Conservation (phyloP, 1,140 invertebrate species). For the Littorina saxatilis region DNA sequence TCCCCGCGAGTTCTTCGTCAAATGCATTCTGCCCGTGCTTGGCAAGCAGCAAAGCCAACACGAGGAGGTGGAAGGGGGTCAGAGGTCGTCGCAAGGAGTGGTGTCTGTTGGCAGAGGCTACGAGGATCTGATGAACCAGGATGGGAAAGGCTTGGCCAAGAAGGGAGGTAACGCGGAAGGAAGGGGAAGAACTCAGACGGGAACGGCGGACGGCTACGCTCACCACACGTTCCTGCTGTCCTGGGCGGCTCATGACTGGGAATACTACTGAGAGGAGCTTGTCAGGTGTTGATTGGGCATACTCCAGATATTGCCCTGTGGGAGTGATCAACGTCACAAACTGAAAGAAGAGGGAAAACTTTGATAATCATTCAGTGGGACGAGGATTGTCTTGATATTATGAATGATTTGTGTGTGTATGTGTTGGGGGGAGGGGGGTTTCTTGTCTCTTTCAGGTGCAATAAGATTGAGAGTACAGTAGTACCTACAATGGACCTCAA, state of each 20-base stretch:
- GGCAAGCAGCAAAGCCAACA: not conserved
- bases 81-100: not conserved
- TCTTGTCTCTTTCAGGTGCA: too few relatives aligned
- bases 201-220: not conserved
- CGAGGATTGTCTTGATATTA: too few relatives aligned
- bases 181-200: not conserved
- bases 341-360: too few relatives aligned
- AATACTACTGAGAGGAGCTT: constrained; percentile 54
- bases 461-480: too few relatives aligned
- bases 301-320: not conserved
- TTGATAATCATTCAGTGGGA: too few relatives aligned
- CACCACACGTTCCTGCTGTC: constrained; percentile 59
- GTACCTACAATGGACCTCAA: too few relatives aligned
- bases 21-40: constrained; percentile 57
- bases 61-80: not conserved
- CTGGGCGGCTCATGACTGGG: constrained; percentile 65
- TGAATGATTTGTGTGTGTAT: too few relatives aligned
- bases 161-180: not conserved
- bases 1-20: constrained; percentile 64
- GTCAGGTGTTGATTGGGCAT: not conserved
- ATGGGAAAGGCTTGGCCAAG: not conserved
- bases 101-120: constrained; percentile 24
- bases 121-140: not conserved
- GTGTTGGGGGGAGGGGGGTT: too few relatives aligned
- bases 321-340: too few relatives aligned